These are phyloP conservation scores for Eulemur rufifrons DNA, from an alignment of 2,113 vertebrate genomes.

Conservation along the genomic window DNA sequence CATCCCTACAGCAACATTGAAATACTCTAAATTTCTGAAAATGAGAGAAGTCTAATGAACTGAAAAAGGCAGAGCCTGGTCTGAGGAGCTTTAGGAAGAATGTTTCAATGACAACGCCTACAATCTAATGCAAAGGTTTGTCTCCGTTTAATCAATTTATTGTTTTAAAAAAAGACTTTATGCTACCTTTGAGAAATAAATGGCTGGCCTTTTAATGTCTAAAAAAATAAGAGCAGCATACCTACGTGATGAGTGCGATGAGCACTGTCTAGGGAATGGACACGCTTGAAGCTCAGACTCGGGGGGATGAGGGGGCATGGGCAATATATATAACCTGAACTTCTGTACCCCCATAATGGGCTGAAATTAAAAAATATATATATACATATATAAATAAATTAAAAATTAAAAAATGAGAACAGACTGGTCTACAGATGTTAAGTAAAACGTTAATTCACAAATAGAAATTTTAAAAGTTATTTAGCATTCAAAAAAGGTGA, in stretches of 20 bases:
- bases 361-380: too few relatives aligned
- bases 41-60: neutral
- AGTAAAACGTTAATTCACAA: constrained; percentile 10
- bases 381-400: too few relatives aligned
- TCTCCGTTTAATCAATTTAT: neutral
- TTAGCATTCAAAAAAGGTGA: neutral
- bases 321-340: too few relatives aligned
- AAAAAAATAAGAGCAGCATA: neutral
- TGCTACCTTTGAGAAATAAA: neutral
- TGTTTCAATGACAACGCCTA: neutral
- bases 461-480: neutral
- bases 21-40: constrained; percentile 13
- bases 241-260: too few relatives aligned
- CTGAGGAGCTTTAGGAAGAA: neutral
- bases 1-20: neutral
- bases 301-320: too few relatives aligned
- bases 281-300: too few relatives aligned
- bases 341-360: too few relatives aligned
- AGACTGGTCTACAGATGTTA: neutral
- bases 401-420: neutral
- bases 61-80: neutral
- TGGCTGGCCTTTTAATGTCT: neutral
- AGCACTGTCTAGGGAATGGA: too few relatives aligned
- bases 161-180: neutral
- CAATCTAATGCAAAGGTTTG: neutral